Evolutionary conservation across 2,797 vertebrate species (phyloP).

Genomic region (Ispidina lecontei): DNA sequence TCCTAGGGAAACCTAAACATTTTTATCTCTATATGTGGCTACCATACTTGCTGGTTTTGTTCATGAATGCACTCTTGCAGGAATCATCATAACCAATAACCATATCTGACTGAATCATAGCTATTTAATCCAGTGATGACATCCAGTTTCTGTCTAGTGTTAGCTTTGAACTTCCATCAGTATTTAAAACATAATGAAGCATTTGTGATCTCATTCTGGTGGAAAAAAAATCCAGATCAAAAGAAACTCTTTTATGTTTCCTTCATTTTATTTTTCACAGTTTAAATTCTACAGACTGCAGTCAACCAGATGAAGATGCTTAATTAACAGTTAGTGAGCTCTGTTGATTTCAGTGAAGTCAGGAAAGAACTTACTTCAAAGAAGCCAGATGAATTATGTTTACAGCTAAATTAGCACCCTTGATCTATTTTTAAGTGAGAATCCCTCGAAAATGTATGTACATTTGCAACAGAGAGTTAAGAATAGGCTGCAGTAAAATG

Average conservation of each 20-base stretch:
- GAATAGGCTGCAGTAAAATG: slow-evolving; percentile 36
- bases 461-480: not conserved
- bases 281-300: slow-evolving; percentile 12
- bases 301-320: slow-evolving; percentile 15
- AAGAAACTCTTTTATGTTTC: slow-evolving; percentile 35
- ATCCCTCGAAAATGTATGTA: slow-evolving; percentile 2
- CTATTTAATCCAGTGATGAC: not conserved
- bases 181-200: slow-evolving; percentile 34
- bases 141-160: not conserved
- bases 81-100: not conserved
- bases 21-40: not conserved
- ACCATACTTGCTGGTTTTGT: not conserved
- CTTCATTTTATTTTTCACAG: not conserved
- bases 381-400: slow-evolving; percentile 15
- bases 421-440: slow-evolving; percentile 52
- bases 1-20: not conserved
- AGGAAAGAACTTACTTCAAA: slow-evolving; percentile 55
- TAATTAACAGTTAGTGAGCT: slow-evolving; percentile 23
- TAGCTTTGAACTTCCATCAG: slow-evolving; percentile 45
- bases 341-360: not conserved
- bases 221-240: slow-evolving; percentile 5
- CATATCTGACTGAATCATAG: not conserved
- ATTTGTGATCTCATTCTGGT: slow-evolving; percentile 37
- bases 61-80: not conserved
- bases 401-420: not conserved